Evolutionary conservation across 2,113 vertebrate genomes (phyloP), one percentile per base, ranked within the genome.

Genomic region (Sakesphorus luctuosus): DNA sequence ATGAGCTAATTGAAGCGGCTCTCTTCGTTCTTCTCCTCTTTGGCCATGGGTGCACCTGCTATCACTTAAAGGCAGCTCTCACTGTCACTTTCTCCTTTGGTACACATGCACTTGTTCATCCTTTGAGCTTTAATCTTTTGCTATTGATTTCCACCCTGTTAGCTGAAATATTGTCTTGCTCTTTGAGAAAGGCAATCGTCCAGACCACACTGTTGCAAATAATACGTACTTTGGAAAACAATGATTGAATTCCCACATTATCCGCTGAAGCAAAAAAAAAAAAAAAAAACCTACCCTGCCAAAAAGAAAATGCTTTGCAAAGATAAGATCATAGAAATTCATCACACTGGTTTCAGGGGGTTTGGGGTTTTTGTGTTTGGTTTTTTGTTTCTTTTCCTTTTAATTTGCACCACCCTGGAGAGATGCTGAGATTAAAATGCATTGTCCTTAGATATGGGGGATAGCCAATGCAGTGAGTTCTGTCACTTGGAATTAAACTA

Each of bases 81-180:
- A 68, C 92, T 81, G 87, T 35, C 92, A 92, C 93, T 82, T 92
- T 86, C 47, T 71, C 88, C 73, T 84, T 52, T 90, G 88, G 38
- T 65, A 68, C 86, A 85, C 5, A 0, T 84, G 83, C 86, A 92
- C 80, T 95, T 96, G 92, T 82, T 92, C 94, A 89, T 94, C 92
- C 89, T 94, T 94, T 96, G 90, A 95, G 96, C 95, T 96, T 96
- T 96, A 96, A 96, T 96, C 96, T 96, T 96, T 96, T 81, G 53
- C 80, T 94, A 96, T 97, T 92, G 96, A 97, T 97, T 97, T 95
- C 94, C 69, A 95, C 84, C 92, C 93, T 94, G 92, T 92, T 97
- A 94, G 96, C 73, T 96, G 94, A 96, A 96, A 95, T 94, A 94
- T 58, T 79, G 95, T 87, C 73, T 84, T 89, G 53, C 80, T 95